phyloP scores from a whole-genome alignment of 1,140 invertebrate species.

The Caenorhabditis brenneri region DNA sequence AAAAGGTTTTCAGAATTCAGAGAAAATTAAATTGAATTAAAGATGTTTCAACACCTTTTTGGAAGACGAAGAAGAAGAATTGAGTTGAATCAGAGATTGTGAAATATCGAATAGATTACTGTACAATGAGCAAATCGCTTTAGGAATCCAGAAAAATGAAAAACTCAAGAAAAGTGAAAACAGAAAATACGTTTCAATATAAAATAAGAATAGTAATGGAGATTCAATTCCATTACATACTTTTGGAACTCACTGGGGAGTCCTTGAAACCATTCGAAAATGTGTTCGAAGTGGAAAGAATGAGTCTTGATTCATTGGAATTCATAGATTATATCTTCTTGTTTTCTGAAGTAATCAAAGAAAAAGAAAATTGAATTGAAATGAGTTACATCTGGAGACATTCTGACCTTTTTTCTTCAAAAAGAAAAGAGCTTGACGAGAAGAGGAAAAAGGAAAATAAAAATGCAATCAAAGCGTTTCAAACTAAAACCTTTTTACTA shows the following conservation, averaged over 20 bases:
- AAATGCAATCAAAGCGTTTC: slow-evolving; percentile 43
- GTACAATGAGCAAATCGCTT: neutral
- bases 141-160: too few relatives aligned
- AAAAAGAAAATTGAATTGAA: neutral
- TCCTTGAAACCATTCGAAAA: slow-evolving; percentile 24
- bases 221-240: neutral
- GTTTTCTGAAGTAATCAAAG: neutral
- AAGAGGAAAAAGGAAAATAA: slow-evolving; percentile 20
- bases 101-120: neutral
- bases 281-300: neutral
- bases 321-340: neutral
- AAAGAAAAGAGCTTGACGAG: neutral
- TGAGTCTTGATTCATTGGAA: neutral
- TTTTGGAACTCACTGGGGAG: neutral
- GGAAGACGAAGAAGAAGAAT: neutral
- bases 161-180: neutral
- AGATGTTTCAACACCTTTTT: neutral
- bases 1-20: neutral
- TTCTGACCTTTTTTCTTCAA: neutral
- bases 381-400: slow-evolving; percentile 3
- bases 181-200: neutral
- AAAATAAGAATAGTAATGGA: neutral
- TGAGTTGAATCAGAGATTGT: neutral
- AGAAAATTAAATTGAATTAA: neutral
- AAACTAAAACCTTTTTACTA: slow-evolving; percentile 38